Percentiles rank a stretch among this genome's conserved stretches.
These are phyloP conservation scores for Henicopernis longicauda DNA, from an alignment of 2,113 vertebrate genomes.

Conservation along the genomic window DNA sequence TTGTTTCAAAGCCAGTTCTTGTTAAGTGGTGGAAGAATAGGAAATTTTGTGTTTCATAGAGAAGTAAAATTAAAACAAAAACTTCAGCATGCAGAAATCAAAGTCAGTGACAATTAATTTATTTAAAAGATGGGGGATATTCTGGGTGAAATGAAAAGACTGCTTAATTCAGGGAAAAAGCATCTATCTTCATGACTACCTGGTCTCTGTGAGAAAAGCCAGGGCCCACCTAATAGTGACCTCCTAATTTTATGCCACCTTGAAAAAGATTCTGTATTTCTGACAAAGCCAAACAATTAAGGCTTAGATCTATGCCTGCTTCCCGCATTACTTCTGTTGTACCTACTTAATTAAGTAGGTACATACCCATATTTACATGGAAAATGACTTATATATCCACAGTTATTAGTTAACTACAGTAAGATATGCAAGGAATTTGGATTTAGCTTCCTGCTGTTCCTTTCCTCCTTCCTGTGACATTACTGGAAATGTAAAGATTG, in stretches of 20 bases:
- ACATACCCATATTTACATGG: neutral
- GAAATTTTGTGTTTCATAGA: neutral
- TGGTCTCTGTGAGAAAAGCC: neutral
- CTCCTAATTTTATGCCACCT: neutral
- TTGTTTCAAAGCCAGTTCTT: conserved; percentile 21
- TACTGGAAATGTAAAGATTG: neutral
- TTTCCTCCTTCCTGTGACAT: neutral
- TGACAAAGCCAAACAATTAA: neutral
- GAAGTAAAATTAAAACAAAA: neutral
- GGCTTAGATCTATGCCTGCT: rapidly evolving
- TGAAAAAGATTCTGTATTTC: neutral
- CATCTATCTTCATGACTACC: neutral
- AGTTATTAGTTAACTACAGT: neutral
- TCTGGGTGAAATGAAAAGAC: neutral
- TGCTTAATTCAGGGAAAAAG: neutral
- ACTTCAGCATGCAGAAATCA: neutral
- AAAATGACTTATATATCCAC: neutral
- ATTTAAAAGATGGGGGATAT: neutral
- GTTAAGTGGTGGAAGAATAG: neutral
- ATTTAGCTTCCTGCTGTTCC: neutral
- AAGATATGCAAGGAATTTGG: neutral
- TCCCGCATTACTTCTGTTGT: neutral
- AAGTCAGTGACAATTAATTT: neutral
- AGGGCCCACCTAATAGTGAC: neutral
- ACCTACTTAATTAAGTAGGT: neutral